A percentile compares a stretch with the other conserved stretches of the same genome.
These are phyloP conservation scores for Cephus pulcher DNA, from an alignment of 2,888 invertebrate genomes.

Conservation along the genomic window DNA sequence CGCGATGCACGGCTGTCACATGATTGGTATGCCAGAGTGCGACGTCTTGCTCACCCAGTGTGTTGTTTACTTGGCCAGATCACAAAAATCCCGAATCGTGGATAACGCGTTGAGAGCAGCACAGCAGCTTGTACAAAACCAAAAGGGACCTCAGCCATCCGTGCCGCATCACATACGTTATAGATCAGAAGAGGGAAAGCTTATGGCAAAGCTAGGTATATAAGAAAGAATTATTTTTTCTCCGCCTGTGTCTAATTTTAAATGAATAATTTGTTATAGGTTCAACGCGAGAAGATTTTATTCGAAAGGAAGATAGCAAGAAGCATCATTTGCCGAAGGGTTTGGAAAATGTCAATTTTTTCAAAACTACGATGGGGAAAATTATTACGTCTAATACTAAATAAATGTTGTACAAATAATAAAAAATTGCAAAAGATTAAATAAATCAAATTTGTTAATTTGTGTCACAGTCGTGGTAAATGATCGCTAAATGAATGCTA, in stretches of 20 bases:
- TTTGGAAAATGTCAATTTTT: conserved; percentile 70
- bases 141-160: conserved; percentile 74
- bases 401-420: background rate
- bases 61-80: conserved; percentile 78
- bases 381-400: background rate
- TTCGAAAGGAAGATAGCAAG: conserved; percentile 69
- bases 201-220: conserved; percentile 34
- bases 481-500: background rate
- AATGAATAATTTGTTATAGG: conserved; percentile 64
- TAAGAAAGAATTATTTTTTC: background rate
- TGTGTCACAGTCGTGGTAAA: background rate
- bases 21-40: conserved; percentile 84
- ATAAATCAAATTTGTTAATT: background rate
- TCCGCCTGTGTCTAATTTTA: background rate
- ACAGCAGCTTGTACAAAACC: conserved; percentile 29
- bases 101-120: conserved; percentile 68
- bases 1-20: conserved; percentile 80
- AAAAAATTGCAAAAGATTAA: background rate
- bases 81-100: conserved; percentile 73
- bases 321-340: conserved; percentile 75
- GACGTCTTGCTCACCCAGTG: conserved; percentile 81
- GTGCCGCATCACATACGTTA: conserved; percentile 82
- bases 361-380: conserved; percentile 16
- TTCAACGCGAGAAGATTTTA: conserved; percentile 71
- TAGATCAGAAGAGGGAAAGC: conserved; percentile 68